These are phyloP conservation scores for Diadophis punctatus DNA, from an alignment of 2,113 vertebrate genomes.

Conservation along the genomic window DNA sequence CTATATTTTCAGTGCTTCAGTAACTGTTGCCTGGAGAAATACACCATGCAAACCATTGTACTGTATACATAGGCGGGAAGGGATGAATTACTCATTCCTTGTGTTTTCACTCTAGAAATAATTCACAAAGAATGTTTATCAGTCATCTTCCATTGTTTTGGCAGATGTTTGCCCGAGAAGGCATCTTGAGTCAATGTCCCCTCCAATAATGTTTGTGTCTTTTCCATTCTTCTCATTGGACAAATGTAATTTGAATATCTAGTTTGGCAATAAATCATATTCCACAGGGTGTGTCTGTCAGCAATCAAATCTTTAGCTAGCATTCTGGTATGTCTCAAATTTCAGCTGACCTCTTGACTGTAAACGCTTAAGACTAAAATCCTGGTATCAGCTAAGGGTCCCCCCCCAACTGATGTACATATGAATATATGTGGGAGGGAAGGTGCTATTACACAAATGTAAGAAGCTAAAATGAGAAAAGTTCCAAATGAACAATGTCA, in stretches of 20 bases:
- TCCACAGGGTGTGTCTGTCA: neutral
- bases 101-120: neutral
- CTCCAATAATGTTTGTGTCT: neutral
- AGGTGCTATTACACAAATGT: neutral
- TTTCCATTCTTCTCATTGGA: neutral
- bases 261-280: neutral
- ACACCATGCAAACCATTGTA: neutral
- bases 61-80: neutral
- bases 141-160: neutral
- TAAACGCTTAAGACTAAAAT: neutral
- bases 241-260: neutral
- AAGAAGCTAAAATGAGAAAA: neutral
- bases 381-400: neutral
- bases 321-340: neutral
- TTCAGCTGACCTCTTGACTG: neutral
- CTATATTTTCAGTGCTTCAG: conserved; percentile 29
- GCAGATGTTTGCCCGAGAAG: neutral
- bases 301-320: neutral
- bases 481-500: neutral
- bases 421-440: neutral
- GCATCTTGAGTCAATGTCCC: neutral
- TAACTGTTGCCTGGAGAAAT: conserved; percentile 4
- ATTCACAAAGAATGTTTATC: neutral
- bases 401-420: neutral
- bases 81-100: neutral